phyloP scores from a whole-genome alignment of 2,797 vertebrate species.

The Trachurus trachurus region DNA sequence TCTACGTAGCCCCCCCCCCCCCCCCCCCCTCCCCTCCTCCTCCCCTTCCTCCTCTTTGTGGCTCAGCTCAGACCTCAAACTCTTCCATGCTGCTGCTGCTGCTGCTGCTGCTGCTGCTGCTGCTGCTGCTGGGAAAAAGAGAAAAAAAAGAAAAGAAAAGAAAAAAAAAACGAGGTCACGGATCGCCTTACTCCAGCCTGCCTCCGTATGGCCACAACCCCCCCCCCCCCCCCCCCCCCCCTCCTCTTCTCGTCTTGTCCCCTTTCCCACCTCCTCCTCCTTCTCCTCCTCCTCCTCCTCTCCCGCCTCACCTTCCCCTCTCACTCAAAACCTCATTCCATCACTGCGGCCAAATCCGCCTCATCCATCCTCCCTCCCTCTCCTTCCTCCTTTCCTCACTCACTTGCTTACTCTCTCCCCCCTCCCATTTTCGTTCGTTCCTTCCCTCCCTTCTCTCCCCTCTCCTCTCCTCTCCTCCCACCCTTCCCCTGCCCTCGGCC shows the following conservation, averaged over 20 bases:
- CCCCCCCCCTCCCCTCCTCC: constrained; percentile 41
- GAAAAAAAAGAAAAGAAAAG: constrained; percentile 5
- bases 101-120: constrained; percentile 9
- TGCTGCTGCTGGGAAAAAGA: background rate
- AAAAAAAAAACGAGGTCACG: constrained; percentile 59
- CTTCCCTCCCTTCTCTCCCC: constrained; percentile 23
- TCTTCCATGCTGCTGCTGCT: constrained; percentile 45
- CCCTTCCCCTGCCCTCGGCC: constrained; percentile 79
- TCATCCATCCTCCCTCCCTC: constrained; percentile 39
- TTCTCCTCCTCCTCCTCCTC: constrained; percentile 5
- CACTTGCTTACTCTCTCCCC: background rate
- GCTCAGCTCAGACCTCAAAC: constrained; percentile 59
- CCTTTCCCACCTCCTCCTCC: constrained; percentile 36
- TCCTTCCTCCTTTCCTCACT: too few species aligned
- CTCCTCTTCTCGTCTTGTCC: background rate
- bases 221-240: background rate
- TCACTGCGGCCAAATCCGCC: constrained; percentile 70
- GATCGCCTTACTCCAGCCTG: constrained; percentile 71
- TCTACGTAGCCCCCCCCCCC: constrained; percentile 1
- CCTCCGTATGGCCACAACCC: constrained; percentile 52
- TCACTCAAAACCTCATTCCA: constrained; percentile 79
- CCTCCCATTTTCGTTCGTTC: background rate
- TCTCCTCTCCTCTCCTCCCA: constrained; percentile 44
- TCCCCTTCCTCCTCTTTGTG: constrained; percentile 46
- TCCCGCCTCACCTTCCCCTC: constrained; percentile 50